Evolutionary conservation across 2,888 invertebrate genomes (phyloP), one percentile per base, ranked within the genome.

Genomic region (Acholoe squamosa): DNA sequence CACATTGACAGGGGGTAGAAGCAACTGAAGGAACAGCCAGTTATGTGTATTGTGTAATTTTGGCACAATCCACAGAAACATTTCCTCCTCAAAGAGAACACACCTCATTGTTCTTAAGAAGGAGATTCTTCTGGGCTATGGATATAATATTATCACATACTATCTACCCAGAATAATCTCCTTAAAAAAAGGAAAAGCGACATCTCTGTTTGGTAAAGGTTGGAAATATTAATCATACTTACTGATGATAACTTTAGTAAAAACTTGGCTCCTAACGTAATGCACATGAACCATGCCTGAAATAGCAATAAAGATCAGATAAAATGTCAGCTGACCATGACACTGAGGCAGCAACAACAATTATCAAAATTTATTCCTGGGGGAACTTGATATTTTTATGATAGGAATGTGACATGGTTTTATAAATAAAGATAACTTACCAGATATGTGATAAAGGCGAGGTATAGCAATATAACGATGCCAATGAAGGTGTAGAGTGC

Each of bases 381-480:
- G n/a, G n/a, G 12, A 25, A 76, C 76, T 25, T n/a, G n/a, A n/a
- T 16, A 80, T 80, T 19, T 28, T 14, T n/a, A n/a, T n/a, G n/a
- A n/a, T n/a, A n/a, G n/a, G n/a, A 14, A 84, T 51, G n/a, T 51
- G 25, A 51, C 1, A 51, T 34, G n/a, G 5, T 10, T 31, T 31
- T 34, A 31, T 14, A 31, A 10, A 84, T n/a, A n/a, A 3, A 25
- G 19, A 0, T 0, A 3, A 91, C 98, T 96, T 92, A 97, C 97
- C 94, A 98, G 96, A 95, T 98, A 98, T 16, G 97, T 93, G 93
- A 98, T 97, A 95, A 98, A 98, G 0, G 97, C 92, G 77, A 98
- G 95, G 96, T 98, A 98, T 52, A 97, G 94, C 89, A 97, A 93
- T 14, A 97, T 97, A 93, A 97, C 97, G 80, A 97, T 93, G 33